Percentiles rank a stretch among this genome's conserved stretches.
These are phyloP conservation scores for Melinaea marsaeus DNA, from an alignment of 2,888 invertebrate genomes.

Conservation along the genomic window DNA sequence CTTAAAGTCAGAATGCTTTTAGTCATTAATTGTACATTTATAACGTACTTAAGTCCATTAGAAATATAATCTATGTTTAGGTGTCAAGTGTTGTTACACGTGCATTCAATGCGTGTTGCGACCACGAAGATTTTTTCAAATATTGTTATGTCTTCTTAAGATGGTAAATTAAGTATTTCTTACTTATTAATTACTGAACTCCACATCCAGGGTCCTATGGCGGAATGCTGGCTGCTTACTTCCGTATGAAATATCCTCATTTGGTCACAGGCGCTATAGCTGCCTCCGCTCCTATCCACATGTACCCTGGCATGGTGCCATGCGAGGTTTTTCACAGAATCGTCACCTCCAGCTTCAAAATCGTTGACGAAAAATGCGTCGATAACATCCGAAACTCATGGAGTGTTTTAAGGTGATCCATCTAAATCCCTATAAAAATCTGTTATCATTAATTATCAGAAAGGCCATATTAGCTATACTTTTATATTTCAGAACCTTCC, in stretches of 20 bases:
- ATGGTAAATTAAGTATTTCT: no score
- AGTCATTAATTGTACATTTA: no score
- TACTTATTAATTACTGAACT: not conserved
- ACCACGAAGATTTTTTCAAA: no score
- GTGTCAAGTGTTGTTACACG: no score
- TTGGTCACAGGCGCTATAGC: constrained; percentile 92
- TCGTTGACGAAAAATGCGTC: constrained; percentile 78
- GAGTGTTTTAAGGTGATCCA: constrained; percentile 81
- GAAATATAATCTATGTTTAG: no score
- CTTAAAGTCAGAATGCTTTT: no score
- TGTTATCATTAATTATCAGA: no score
- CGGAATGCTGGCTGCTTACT: constrained; percentile 97
- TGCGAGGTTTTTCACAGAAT: constrained; percentile 88
- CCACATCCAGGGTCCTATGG: constrained; percentile 91
- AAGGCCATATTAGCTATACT: not conserved
- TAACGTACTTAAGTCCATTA: no score
- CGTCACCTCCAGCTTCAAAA: constrained; percentile 85
- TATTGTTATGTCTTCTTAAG: no score
- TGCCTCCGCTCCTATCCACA: constrained; percentile 93
- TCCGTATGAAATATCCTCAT: constrained; percentile 97
- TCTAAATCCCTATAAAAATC: no score
- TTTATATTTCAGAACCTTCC: constrained; percentile 59
- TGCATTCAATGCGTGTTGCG: no score
- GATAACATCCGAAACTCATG: constrained; percentile 87
- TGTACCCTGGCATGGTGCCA: constrained; percentile 87